Conservation (phyloP, 2,113 vertebrate species). For the Platysteira castanea region DNA sequence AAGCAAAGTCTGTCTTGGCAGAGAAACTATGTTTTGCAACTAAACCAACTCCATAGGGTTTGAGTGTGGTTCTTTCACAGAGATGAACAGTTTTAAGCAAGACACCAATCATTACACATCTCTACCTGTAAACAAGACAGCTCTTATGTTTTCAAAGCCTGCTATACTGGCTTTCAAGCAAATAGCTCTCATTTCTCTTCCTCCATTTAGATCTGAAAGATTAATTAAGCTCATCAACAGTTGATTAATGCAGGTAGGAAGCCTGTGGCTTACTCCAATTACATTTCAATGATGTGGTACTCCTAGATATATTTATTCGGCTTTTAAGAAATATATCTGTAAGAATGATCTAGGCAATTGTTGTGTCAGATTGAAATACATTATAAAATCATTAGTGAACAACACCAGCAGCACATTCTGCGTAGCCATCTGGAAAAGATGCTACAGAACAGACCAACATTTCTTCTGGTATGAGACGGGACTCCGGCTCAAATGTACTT, state of each 20-base stretch:
- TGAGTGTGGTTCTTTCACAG: background rate
- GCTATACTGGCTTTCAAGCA: background rate
- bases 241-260: constrained; percentile 62
- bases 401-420: constrained; percentile 31
- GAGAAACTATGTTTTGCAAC: background rate
- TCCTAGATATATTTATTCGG: constrained; percentile 9
- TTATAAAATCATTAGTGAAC: constrained; percentile 45
- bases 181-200: constrained; percentile 36
- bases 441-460: background rate
- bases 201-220: constrained; percentile 48
- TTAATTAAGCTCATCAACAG: constrained; percentile 55
- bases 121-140: constrained; percentile 17
- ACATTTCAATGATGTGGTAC: constrained; percentile 6
- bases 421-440: constrained; percentile 31
- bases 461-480: background rate
- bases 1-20: background rate
- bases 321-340: constrained; percentile 30
- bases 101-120: background rate
- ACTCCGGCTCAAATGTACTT: background rate
- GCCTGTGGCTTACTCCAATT: constrained; percentile 47
- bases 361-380: constrained; percentile 21
- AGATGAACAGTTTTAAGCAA: background rate
- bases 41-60: background rate
- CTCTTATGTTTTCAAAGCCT: constrained; percentile 1
- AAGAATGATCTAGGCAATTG: constrained; percentile 31